Evolutionary conservation across 1,140 invertebrate species (phyloP), one percentile per base, ranked within the genome.

Genomic region (Hirudo medicinalis): DNA sequence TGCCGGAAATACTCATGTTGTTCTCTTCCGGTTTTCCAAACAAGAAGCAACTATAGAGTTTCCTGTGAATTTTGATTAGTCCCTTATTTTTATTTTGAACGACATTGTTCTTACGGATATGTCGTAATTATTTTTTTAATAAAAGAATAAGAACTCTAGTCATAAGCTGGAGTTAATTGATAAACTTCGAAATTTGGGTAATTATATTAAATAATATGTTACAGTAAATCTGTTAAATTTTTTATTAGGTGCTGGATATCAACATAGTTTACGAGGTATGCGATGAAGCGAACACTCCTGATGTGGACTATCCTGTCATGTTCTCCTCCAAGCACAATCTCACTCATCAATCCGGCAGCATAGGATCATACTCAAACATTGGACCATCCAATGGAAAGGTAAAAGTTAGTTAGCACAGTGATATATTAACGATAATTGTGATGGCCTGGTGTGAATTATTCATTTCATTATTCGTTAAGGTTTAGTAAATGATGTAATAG

Each of bases 21-120:
- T 97, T 75, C 84, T 97, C 32, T 98, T 95, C 84, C 92, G 91
- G 80, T 99, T 95, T 84, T 89, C 89, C 72, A 97, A 96, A 84
- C 86, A 87, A 71, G 95, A 98, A 81, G 86, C 86, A 75, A 87
- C 86, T 75, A 87, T 88, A 25, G 94, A 97, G 83, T 88, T 91
- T 66, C 85, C 88, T 77, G 91, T 92, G 80, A 86, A 87, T 79
- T 29, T 20, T 84, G 32, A 43, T 68, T 27, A 71, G 20, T 25
- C 19, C 29, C 20, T 63, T 22, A 63, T 22, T 11, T 13, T 22
- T 63, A 13, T 22, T 57, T 9, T 25, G 5, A 25, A 20, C 20
- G 6, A 2, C 19, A 63, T 63, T 63, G 57, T 25, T 25, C 22
- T 11, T 63, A 32, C 8, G 9, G 29, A 63, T 32, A 32, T 22